Conservation (phyloP, 2,113 vertebrate genomes). For the Oostethus manadensis region DNA sequence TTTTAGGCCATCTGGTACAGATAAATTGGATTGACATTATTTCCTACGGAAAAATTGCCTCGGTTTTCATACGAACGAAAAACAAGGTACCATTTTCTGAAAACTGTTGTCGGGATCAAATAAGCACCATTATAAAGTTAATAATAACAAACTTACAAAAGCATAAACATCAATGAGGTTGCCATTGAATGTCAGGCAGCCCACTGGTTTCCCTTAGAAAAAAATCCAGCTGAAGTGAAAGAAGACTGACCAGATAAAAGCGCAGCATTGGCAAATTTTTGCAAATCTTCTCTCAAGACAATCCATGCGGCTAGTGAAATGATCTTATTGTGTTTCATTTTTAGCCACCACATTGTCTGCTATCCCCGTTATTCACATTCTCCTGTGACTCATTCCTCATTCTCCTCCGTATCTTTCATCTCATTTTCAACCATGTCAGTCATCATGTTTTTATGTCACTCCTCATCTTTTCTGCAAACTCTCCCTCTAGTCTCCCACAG, state of each 20-base stretch:
- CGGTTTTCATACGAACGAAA: too few relatives aligned
- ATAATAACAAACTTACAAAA: too few relatives aligned
- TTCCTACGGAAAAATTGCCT: too few relatives aligned
- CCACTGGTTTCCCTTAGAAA: conserved; percentile 21
- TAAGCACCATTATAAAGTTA: too few relatives aligned
- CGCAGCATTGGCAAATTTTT: conserved; percentile 41
- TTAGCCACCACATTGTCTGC: conserved; percentile 31
- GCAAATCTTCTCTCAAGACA: conserved; percentile 55
- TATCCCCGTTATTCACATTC: conserved; percentile 16
- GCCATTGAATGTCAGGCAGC: conserved; percentile 33
- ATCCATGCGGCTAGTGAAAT: conserved; percentile 54
- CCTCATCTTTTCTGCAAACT: conserved; percentile 29
- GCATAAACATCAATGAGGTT: conserved; percentile 26
- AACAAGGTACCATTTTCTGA: too few relatives aligned
- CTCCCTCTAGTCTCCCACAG: neutral
- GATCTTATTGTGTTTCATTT: conserved; percentile 58
- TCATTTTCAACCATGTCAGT: conserved; percentile 35
- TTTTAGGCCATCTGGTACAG: too few relatives aligned
- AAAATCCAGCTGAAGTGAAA: conserved; percentile 21
- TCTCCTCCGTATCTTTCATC: conserved; percentile 24
- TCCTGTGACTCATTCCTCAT: conserved; percentile 27
- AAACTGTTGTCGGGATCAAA: too few relatives aligned
- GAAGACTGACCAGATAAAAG: conserved; percentile 41
- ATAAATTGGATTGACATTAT: too few relatives aligned
- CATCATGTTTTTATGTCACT: conserved; percentile 13